Evolutionary conservation across 1,140 invertebrate genomes (phyloP), one percentile per base, ranked within the genome.

Genomic region (Latrodectus geometricus): DNA sequence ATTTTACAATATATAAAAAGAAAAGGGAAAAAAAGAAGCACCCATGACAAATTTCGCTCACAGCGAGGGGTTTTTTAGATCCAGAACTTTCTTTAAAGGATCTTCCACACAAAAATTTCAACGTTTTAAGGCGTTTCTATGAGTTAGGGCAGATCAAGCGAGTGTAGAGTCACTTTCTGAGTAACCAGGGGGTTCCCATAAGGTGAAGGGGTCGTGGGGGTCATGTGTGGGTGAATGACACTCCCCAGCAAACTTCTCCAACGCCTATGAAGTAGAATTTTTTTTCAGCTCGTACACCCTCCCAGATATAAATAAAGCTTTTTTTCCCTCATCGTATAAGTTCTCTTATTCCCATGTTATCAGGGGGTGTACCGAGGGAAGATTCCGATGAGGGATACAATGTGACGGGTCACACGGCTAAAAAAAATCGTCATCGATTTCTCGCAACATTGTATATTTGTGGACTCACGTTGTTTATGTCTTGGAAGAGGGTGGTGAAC

Each of bases 291-390:
- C 12, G 21, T 48, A 12, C 70, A 73, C 70, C 48, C 48, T 73
- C 48, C 17, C 17, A 61, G 80, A 83, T 83, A 83, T 83, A 83
- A 83, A 83, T 83, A 82, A 82, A 82, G 17, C 21, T 74, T 49
- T 65, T 49, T 17, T 9, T 35, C 74, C 61, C 14, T 15, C 14
- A 48, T 73, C 21, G 8, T 23, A n/a, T 15, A 49, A 48, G 54
- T 61, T 61, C 54, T 17, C 17, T 61, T 17, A 61, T 61, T 11
- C 11, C 17, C 54, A 61, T 61, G 17, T 61, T 61, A 61, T 61
- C 54, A 61, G 17, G 14, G 23, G 48, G 70, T 14, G 15, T 2
- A 17, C 11, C 11, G 54, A 61, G 48, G 70, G 70, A 61, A 61
- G 54, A 61, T 61, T 11, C 54, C 54, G 54, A 61, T 61, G 54